A percentile compares a stretch with the other conserved stretches of the same genome.
phyloP scores from a whole-genome alignment of 37 sponge, comb jelly and placozoan genomes.

The Beroe forskalii region DNA sequence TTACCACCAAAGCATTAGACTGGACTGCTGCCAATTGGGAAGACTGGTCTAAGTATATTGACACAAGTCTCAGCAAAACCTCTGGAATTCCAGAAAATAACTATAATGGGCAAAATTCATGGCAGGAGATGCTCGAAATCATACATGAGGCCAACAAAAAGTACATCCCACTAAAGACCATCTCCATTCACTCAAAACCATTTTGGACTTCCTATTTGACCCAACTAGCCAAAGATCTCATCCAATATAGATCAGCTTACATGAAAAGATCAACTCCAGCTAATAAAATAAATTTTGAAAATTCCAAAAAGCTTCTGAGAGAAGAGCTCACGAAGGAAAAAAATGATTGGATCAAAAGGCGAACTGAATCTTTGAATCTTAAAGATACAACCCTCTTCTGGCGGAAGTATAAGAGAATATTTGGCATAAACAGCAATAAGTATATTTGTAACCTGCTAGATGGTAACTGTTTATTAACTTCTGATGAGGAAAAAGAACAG shows the following conservation, averaged over 20 bases:
- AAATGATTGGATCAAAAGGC: background rate
- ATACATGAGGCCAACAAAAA: background rate
- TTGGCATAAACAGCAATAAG: no score
- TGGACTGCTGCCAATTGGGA: background rate
- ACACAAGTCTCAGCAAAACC: no score
- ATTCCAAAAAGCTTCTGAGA: background rate
- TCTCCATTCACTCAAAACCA: background rate
- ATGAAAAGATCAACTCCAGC: background rate
- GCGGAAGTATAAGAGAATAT: no score
- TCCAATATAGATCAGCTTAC: background rate
- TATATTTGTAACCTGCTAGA: no score
- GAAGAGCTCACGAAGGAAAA: background rate
- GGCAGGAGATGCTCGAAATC: background rate
- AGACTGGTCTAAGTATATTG: background rate
- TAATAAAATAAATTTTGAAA: background rate
- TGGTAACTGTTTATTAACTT: no score
- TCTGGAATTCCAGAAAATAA: background rate
- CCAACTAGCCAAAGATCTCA: background rate
- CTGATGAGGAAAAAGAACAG: no score
- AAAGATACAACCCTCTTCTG: no score
- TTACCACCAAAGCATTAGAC: background rate
- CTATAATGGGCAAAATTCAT: background rate
- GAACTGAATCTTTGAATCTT: background rate
- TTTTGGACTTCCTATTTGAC: background rate
- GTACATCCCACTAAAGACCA: background rate